These are phyloP conservation scores for Solea solea DNA, from an alignment of 2,113 vertebrate genomes.

Conservation along the genomic window DNA sequence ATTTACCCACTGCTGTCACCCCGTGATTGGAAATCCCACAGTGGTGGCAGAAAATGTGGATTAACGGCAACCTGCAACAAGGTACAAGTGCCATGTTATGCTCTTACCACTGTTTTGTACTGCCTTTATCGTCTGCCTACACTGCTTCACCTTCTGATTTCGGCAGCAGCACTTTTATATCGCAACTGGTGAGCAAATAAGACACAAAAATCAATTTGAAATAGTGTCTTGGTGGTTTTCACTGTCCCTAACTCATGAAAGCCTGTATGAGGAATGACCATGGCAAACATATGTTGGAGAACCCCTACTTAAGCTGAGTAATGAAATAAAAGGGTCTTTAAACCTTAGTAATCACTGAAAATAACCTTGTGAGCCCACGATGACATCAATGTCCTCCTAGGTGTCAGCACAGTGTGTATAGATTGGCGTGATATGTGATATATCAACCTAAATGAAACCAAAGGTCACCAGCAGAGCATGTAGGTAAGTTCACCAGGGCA, in stretches of 20 bases:
- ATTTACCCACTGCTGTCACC: constrained; percentile 54
- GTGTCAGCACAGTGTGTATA: background rate
- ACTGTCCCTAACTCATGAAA: constrained; percentile 8
- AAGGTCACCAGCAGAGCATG: constrained; percentile 60
- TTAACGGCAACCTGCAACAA: constrained; percentile 52
- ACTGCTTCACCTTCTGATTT: constrained; percentile 5
- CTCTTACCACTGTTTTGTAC: constrained; percentile 38
- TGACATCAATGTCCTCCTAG: constrained; percentile 18
- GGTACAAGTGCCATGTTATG: constrained; percentile 1
- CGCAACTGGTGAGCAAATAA: background rate
- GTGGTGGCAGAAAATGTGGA: constrained; percentile 55
- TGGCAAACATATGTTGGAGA: background rate
- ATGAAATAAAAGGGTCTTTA: background rate
- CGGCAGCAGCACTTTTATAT: constrained; percentile 16
- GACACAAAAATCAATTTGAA: background rate
- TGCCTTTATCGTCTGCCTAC: constrained; percentile 13
- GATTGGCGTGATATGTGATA: constrained; percentile 31
- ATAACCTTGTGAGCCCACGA: background rate
- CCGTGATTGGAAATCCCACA: constrained; percentile 66
- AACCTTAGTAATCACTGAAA: constrained; percentile 15
- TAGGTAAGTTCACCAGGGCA: constrained; percentile 53
- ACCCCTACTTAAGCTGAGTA: background rate
- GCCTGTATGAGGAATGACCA: background rate
- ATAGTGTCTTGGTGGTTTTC: background rate
- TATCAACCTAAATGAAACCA: constrained; percentile 48